Percentiles rank a stretch among this genome's conserved stretches.
phyloP scores from a whole-genome alignment of 2,113 vertebrate species.

The Cephalopholis sonnerati region DNA sequence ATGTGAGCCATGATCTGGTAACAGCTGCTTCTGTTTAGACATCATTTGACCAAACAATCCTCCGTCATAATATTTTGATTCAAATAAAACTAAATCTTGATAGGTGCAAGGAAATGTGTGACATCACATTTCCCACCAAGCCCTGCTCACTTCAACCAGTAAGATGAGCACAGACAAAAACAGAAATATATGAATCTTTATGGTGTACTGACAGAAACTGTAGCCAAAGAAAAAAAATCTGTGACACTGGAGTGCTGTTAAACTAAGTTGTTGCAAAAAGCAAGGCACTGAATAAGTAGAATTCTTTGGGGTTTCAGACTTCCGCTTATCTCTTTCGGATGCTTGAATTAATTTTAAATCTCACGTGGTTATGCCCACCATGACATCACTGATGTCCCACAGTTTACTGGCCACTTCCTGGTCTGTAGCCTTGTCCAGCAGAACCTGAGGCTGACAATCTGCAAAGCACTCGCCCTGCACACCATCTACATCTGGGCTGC shows the following conservation, averaged over 20 bases:
- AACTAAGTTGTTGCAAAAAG: neutral
- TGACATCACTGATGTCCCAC: constrained; percentile 95
- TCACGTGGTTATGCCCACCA: constrained; percentile 91
- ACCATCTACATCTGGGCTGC: constrained; percentile 88
- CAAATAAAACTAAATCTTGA: too few species aligned
- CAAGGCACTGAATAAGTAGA: neutral
- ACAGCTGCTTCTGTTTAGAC: too few species aligned
- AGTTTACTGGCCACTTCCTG: constrained; percentile 89
- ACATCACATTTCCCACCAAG: too few species aligned
- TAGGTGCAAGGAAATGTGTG: too few species aligned
- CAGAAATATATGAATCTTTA: too few species aligned
- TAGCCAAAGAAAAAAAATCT: too few species aligned
- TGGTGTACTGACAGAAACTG: too few species aligned
- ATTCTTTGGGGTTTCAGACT: neutral
- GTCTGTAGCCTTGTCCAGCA: constrained; percentile 90
- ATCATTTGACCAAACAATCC: too few species aligned
- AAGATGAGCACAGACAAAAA: too few species aligned
- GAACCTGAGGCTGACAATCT: constrained; percentile 89
- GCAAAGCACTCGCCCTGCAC: constrained; percentile 91
- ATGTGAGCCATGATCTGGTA: too few species aligned
- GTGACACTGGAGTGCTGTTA: neutral
- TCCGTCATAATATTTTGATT: too few species aligned
- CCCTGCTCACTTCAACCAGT: too few species aligned
- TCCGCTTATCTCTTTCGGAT: neutral
- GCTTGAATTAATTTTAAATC: neutral